A percentile compares a stretch with the other conserved stretches of the same genome.
Evolutionary conservation across 2,888 invertebrate genomes (phyloP).

Genomic region (Meta bourneti): DNA sequence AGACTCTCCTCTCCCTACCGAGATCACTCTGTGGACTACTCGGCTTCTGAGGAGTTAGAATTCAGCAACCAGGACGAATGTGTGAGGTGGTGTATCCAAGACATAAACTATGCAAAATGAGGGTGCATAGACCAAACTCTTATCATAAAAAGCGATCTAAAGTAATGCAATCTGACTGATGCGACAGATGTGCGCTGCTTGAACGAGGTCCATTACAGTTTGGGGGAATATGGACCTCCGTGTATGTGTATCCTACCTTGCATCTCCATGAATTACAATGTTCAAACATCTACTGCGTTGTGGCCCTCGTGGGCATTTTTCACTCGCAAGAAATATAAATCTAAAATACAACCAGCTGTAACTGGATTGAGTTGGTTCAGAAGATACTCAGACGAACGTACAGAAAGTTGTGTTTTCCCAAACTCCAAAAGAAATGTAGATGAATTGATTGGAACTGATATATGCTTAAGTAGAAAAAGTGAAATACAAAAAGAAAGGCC

Average conservation of each 20-base stretch:
- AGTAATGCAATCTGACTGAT: not conserved
- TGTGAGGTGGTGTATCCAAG: slow-evolving; percentile 22
- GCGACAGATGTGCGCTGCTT: slow-evolving; percentile 7
- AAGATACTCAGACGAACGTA: no score
- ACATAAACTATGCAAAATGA: slow-evolving; percentile 14
- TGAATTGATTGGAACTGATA: no score
- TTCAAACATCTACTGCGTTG: not conserved
- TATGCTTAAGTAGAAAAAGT: no score
- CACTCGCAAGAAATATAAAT: not conserved
- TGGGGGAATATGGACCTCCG: not conserved
- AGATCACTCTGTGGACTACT: slow-evolving; percentile 30
- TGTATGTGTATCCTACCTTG: slow-evolving; percentile 53
- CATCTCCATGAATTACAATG: not conserved
- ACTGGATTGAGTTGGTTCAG: no score
- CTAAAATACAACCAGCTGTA: no score
- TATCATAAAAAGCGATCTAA: not conserved
- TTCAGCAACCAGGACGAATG: slow-evolving; percentile 15
- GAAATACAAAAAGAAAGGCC: no score
- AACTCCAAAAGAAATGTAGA: no score
- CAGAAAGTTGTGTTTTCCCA: no score
- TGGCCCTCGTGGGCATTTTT: not conserved
- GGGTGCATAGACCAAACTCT: slow-evolving; percentile 34
- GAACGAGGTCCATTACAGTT: not conserved
- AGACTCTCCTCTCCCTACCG: slow-evolving; percentile 32
- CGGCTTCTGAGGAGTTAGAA: not conserved